These are phyloP conservation scores for Ceratotherium simum DNA, from an alignment of 2,113 vertebrate genomes.

Conservation along the genomic window DNA sequence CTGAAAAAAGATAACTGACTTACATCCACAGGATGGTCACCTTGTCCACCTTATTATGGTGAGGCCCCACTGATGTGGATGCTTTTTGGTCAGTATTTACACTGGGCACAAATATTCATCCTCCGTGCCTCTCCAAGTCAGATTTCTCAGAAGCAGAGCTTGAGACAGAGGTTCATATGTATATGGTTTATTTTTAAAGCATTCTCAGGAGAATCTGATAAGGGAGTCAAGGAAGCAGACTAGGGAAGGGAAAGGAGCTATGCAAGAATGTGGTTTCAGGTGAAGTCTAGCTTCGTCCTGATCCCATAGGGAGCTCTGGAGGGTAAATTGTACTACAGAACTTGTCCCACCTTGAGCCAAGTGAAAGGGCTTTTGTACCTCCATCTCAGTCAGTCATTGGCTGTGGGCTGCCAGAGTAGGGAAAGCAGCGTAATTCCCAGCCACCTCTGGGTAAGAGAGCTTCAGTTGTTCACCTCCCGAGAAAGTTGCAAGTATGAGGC, in stretches of 20 bases:
- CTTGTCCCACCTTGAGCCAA: neutral
- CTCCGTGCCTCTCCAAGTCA: neutral
- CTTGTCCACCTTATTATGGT: neutral
- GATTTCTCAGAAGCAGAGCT: neutral
- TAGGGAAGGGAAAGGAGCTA: neutral
- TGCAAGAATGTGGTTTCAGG: neutral
- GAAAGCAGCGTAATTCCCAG: neutral
- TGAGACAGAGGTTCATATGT: neutral
- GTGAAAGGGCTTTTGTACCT: neutral
- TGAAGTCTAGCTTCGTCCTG: neutral
- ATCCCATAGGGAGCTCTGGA: neutral
- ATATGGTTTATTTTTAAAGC: constrained; percentile 9
- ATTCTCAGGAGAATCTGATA: neutral
- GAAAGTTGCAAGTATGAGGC: neutral
- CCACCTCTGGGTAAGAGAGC: neutral
- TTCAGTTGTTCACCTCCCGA: neutral
- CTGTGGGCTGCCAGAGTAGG: neutral
- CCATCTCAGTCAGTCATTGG: neutral
- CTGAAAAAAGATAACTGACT: neutral
- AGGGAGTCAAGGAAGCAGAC: neutral
- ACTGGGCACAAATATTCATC: neutral
- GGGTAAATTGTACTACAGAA: neutral
- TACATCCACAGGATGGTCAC: neutral
- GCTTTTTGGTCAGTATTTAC: neutral
- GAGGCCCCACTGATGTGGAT: neutral